These are phyloP conservation scores for Hassar affinis DNA, from an alignment of 2,113 vertebrate species.

Conservation along the genomic window DNA sequence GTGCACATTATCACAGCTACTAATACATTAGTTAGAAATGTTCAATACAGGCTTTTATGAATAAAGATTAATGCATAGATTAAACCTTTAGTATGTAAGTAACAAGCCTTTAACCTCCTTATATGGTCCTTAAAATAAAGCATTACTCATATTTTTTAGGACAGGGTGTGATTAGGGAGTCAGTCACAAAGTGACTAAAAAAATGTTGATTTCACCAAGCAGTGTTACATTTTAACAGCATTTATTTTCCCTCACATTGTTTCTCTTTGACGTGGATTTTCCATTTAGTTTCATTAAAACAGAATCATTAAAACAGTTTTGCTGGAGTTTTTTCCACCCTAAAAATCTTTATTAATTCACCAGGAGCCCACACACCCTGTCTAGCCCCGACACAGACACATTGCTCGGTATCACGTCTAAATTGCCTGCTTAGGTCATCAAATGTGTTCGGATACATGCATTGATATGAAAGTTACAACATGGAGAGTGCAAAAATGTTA, in stretches of 20 bases:
- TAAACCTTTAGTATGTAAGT: not conserved
- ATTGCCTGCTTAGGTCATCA: not conserved
- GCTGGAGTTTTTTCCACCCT: not conserved
- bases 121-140: not conserved
- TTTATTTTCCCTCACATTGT: not conserved
- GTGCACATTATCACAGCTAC: not conserved
- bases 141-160: not conserved
- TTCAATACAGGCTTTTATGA: not conserved
- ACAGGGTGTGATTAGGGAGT: not conserved
- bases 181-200: not conserved
- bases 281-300: not conserved
- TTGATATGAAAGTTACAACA: not conserved
- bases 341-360: not conserved
- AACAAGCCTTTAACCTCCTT: not conserved
- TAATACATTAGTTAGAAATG: not conserved
- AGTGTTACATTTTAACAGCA: not conserved
- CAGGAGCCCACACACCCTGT: not conserved
- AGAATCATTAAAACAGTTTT: not conserved
- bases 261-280: not conserved
- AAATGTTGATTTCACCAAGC: not conserved
- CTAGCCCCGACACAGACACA: not conserved
- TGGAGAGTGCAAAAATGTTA: not conserved
- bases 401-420: not conserved
- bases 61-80: not conserved
- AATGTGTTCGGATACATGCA: not conserved